Base-by-base conservation (phyloP, 2,797 vertebrate species). In the Pangasius larnaudii region DNA sequence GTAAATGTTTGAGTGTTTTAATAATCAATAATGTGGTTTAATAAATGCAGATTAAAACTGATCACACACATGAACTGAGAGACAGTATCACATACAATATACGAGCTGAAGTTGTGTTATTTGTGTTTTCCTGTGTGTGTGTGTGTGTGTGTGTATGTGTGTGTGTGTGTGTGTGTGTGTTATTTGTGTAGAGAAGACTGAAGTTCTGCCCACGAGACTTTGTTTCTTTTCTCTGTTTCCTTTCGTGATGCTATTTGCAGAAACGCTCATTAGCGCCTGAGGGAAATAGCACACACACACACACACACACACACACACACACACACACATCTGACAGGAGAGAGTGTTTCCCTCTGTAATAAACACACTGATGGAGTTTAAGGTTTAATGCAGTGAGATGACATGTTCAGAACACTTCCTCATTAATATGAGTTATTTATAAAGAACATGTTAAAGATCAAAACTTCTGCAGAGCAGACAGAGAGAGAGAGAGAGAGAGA, bases 321-420 rank as follows among this genome's bases (percentile, higher is more conserved):
- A 78, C 49, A 78, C 18, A 79, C 53, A 79, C 77, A 79, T 5
- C 30, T 24, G 53, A 79, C n/a, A 58, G 14, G 77, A 79, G 77
- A 19, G 77, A 58, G 53, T 79, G 77, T 36, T 78, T 51, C 46
- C 3, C 53, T 79, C 53, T 58, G 53, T 58, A 58, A 79, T 58
- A 79, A 58, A 33, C 49, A 51, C 74, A 19, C 8, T 36, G 77
- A 58, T 79, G 77, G 30, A 58, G 33, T 36, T 79, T 36, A 79
- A 79, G 58, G 77, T 79, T 56, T 79, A 58, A 79, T 79, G 51
- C 53, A 58, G 77, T 79, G 53, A 79, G 51, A 79, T 13, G 53
- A 58, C 77, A 79, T 18, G 1, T 18, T 36, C 53, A 58, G 53
- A 79, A 79, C 51, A 33, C 77, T 58, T 36, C 51, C 51, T 79